These are phyloP conservation scores for Clavelina lepadiformis DNA, from an alignment of 23 tunicate species.

Conservation along the genomic window DNA sequence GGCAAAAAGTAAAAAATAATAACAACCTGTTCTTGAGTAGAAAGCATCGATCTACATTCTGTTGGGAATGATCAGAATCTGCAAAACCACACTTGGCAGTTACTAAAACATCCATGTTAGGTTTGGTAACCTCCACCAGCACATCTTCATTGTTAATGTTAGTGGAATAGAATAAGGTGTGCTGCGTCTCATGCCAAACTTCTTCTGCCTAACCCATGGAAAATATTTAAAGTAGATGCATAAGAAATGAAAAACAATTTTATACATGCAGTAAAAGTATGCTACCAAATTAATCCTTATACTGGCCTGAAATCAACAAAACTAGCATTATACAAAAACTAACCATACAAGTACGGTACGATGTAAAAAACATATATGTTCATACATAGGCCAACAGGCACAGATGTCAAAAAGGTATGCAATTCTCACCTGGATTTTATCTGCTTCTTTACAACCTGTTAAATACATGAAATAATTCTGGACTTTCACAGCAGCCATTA, in stretches of 20 bases:
- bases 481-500: conserved; percentile 46
- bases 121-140: conserved; percentile 37
- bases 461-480: conserved; percentile 44
- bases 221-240: not conserved
- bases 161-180: conserved; percentile 25
- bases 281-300: not conserved
- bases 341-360: no score
- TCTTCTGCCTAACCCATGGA: conserved; percentile 5
- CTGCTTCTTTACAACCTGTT: conserved; percentile 50
- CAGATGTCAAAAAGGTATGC: no score
- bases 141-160: conserved; percentile 21
- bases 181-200: conserved; percentile 26
- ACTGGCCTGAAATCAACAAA: no score
- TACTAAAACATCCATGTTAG: conserved; percentile 57
- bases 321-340: no score
- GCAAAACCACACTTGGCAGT: conserved; percentile 77
- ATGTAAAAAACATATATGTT: no score
- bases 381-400: no score
- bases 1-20: not conserved
- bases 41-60: conserved; percentile 62
- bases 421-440: conserved; percentile 17
- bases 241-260: not conserved
- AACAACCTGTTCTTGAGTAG: conserved; percentile 49
- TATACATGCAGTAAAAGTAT: not conserved
- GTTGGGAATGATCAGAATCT: conserved; percentile 53